A percentile compares a stretch with the other conserved stretches of the same genome.
phyloP scores from a whole-genome alignment of 2,888 invertebrate species.

The Ariolimax columbianus region DNA sequence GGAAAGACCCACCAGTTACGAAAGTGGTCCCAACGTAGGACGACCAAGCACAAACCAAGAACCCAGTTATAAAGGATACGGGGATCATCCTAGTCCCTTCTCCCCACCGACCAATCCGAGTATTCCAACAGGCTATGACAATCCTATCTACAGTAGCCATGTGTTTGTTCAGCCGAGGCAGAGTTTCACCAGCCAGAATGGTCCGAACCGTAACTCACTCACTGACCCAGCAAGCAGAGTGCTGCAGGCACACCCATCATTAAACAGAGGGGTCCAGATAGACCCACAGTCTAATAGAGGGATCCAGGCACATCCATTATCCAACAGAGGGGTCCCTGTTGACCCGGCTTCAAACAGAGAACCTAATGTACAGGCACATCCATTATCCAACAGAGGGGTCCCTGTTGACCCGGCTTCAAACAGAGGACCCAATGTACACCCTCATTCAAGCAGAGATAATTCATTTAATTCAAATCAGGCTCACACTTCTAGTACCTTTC shows the following conservation, averaged over 20 bases:
- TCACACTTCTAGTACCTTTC: neutral
- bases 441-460: slow-evolving; percentile 3
- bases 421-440: too few relatives aligned
- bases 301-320: too few relatives aligned
- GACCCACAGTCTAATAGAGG: too few relatives aligned
- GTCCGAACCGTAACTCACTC: neutral
- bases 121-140: slow-evolving; percentile 5
- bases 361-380: neutral
- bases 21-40: neutral
- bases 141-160: slow-evolving; percentile 2
- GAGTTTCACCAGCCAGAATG: neutral
- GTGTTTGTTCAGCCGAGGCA: neutral
- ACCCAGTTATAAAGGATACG: slow-evolving; percentile 40
- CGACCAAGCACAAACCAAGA: neutral
- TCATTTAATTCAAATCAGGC: slow-evolving; percentile 28
- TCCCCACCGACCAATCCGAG: neutral
- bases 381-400: neutral
- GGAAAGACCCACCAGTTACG: neutral
- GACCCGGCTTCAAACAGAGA: too few relatives aligned
- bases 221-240: neutral
- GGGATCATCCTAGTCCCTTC: slow-evolving; percentile 40
- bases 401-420: too few relatives aligned
- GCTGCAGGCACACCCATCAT: neutral
- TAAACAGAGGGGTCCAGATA: too few relatives aligned
- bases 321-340: too few relatives aligned